Percentiles rank a stretch among this genome's conserved stretches.
Evolutionary conservation across 1,140 invertebrate species (phyloP).

Genomic region (Pogonomyrmex californicus): DNA sequence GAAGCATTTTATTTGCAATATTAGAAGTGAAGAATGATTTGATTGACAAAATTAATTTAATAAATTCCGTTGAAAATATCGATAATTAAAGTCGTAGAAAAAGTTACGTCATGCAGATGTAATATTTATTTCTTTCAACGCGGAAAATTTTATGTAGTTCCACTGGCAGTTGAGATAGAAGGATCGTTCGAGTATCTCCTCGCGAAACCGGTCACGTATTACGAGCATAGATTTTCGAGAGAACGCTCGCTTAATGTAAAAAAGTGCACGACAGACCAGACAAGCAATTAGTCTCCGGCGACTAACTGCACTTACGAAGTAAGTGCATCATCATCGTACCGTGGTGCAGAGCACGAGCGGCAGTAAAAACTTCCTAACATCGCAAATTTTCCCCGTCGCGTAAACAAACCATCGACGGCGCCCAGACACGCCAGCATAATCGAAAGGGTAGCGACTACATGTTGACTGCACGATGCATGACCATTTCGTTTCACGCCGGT

Average conservation of each 20-base stretch:
- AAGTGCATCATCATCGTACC: constrained; percentile 57
- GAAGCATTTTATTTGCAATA: background rate
- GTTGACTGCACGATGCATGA: constrained; percentile 3
- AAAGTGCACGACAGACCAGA: constrained; percentile 32
- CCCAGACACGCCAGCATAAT: constrained; percentile 36
- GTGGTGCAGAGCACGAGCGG: background rate
- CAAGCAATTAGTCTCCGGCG: constrained; percentile 56
- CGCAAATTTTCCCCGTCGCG: constrained; percentile 57
- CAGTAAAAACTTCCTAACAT: constrained; percentile 57
- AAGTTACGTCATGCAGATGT: background rate
- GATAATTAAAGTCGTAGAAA: too few relatives aligned
- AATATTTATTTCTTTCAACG: background rate
- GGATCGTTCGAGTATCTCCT: background rate
- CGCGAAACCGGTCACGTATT: constrained; percentile 57
- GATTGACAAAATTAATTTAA: background rate
- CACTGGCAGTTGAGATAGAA: background rate
- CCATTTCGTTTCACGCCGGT: constrained; percentile 33
- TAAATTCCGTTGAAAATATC: background rate
- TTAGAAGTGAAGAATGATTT: background rate
- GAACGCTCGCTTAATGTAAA: constrained; percentile 37
- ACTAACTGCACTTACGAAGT: constrained; percentile 58
- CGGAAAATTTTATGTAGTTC: background rate
- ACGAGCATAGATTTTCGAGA: constrained; percentile 44
- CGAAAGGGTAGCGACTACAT: background rate
- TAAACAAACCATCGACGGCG: constrained; percentile 65